Percentiles rank a stretch among this genome's conserved stretches.
Evolutionary conservation across 2,888 invertebrate genomes (phyloP).

Genomic region (Drosophila glabriapex): DNA sequence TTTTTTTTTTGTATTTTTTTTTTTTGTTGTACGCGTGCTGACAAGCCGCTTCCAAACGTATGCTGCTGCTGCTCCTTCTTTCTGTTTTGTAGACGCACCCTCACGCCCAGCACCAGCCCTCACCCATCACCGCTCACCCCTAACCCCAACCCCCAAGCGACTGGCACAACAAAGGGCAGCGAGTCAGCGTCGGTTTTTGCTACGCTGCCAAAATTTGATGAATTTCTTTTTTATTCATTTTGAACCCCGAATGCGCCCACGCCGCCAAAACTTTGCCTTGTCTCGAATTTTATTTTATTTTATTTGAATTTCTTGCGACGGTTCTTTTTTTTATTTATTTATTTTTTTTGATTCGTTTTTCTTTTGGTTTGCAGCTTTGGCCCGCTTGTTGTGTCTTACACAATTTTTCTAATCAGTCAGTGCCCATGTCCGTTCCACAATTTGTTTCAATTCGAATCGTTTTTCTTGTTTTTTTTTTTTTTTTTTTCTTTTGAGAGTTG

Average conservation of each 20-base stretch:
- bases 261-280: conserved; percentile 32
- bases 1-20: conserved; percentile 8
- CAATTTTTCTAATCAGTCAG: conserved; percentile 77
- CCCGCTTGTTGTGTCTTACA: conserved; percentile 72
- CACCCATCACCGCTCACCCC: not conserved
- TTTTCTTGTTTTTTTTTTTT: not conserved
- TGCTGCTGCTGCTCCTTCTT: not conserved
- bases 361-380: conserved; percentile 23
- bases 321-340: conserved; percentile 17
- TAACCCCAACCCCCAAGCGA: conserved; percentile 3
- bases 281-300: conserved; percentile 34
- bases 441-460: conserved; percentile 31
- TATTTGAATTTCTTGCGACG: conserved; percentile 30
- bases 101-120: not conserved
- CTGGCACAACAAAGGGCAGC: conserved; percentile 48
- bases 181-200: conserved; percentile 50
- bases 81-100: not conserved
- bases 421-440: conserved; percentile 53
- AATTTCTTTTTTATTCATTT: conserved; percentile 80
- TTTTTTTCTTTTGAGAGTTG: not conserved
- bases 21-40: conserved; percentile 53
- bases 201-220: conserved; percentile 78
- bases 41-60: conserved; percentile 67
- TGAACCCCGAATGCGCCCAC: conserved; percentile 1
- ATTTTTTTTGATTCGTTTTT: conserved; percentile 5